Base-by-base conservation (phyloP, 2,797 vertebrate genomes). In the Galaxias olidus region DNA sequence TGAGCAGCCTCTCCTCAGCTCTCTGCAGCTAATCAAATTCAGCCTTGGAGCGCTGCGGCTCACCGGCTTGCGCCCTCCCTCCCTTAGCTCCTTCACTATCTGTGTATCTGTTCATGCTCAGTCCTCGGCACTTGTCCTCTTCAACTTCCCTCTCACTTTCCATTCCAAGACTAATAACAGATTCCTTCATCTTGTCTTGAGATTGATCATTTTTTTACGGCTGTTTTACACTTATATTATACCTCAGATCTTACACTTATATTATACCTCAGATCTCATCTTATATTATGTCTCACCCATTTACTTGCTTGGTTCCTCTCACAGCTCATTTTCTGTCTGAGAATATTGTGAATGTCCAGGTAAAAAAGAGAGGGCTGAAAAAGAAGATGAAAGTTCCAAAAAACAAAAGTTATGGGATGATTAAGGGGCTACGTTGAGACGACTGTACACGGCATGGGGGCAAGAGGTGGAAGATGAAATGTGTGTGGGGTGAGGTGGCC, bases 1-100 rank as follows among this genome's bases (percentile, higher is more conserved):
- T 92, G 81, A 82, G 68, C 65, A 60, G 66, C 57, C 71, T 71
- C 66, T 58, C 72, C 72, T 74, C 69, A 1, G 68, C 11, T 46
- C 72, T 86, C 78, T 79, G 79, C 68, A 59, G 78, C 81, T 86
- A 88, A 90, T 91, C 80, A 86, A 69, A 86, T 76, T 82, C 82
- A 86, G 84, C 68, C 78, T 52, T 1, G 6, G 1, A 73, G 67
- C 52, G 70, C 61, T 79, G 76, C 57, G 17, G 73, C 69, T 82
- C 64, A 59, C 66, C 80, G 57, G 52, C 56, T 65, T 72, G 66
- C 61, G 1, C 17, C 50, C 15, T 15, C 9, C 1, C 17, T 15
- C 18, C 8, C 18, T 8, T 1, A 19, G 20, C 11, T 53, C 51
- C 9, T 53, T 19, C 51, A 19, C 18, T 19, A 51, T 30, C 30